These are phyloP conservation scores for Lampropteryx suffumata DNA, from an alignment of 2,888 invertebrate species.

Conservation along the genomic window DNA sequence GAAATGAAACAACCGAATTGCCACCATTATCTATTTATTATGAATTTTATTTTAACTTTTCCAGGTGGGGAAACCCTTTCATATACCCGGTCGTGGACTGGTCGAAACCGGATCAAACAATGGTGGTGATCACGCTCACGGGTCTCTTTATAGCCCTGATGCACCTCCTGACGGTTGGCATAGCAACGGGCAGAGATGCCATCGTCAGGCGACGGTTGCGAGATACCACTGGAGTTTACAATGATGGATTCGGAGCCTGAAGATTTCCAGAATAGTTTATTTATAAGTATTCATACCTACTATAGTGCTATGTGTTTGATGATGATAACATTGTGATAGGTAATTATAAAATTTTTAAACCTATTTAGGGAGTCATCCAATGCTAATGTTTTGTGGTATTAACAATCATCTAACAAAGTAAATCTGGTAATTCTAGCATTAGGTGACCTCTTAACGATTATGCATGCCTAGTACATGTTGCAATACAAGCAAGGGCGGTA, in stretches of 20 bases:
- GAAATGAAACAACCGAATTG: no score
- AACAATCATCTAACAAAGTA: no score
- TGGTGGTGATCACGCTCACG: constrained; percentile 86
- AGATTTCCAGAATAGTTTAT: background rate
- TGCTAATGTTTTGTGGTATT: no score
- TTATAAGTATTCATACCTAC: background rate
- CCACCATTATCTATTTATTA: no score
- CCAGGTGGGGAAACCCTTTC: constrained; percentile 85
- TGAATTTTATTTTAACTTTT: constrained; percentile 38
- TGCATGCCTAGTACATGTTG: no score
- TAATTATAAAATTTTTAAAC: no score
- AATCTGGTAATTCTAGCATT: no score
- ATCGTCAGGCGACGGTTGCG: constrained; percentile 48
- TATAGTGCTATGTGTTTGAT: background rate
- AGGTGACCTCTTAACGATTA: no score
- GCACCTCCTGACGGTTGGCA: constrained; percentile 84
- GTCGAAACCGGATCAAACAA: constrained; percentile 86
- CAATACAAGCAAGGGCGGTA: no score
- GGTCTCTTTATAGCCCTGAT: constrained; percentile 85
- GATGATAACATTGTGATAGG: no score
- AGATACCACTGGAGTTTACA: constrained; percentile 59
- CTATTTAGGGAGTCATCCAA: no score
- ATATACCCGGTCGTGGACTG: constrained; percentile 92
- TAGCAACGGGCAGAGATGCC: constrained; percentile 79
- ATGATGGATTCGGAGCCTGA: constrained; percentile 64